A percentile compares a stretch with the other conserved stretches of the same genome.
phyloP scores from a whole-genome alignment of 2,888 invertebrate species.

The Hyalella azteca region DNA sequence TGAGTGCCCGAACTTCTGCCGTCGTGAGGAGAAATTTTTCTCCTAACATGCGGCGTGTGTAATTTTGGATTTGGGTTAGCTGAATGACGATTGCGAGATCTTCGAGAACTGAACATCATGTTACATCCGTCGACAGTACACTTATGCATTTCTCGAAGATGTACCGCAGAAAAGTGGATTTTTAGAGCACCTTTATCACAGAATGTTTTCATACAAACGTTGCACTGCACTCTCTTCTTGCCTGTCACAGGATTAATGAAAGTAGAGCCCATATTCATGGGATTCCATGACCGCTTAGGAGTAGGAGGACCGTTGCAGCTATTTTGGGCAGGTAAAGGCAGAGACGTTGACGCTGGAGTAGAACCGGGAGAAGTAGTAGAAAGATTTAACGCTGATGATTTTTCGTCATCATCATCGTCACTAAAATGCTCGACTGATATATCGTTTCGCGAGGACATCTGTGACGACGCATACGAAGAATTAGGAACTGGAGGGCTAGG shows the following conservation, averaged over 20 bases:
- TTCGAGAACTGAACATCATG: constrained; percentile 98
- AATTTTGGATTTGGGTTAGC: constrained; percentile 98
- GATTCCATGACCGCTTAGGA: constrained; percentile 65
- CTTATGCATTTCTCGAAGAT: constrained; percentile 98
- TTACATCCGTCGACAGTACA: constrained; percentile 98
- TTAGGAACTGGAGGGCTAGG: constrained; percentile 35
- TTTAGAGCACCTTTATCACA: constrained; percentile 99
- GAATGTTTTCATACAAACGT: constrained; percentile 97
- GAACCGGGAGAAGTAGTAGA: constrained; percentile 59
- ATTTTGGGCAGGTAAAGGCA: constrained; percentile 55
- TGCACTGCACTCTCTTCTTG: constrained; percentile 96
- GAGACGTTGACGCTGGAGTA: constrained; percentile 50
- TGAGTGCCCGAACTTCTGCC: constrained; percentile 88
- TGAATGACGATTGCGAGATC: constrained; percentile 94
- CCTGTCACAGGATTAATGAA: constrained; percentile 91
- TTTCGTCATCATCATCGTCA: constrained; percentile 55
- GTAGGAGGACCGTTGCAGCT: constrained; percentile 58
- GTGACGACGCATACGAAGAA: background rate
- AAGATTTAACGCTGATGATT: constrained; percentile 59
- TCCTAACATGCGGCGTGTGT: constrained; percentile 90
- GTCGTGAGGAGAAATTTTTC: constrained; percentile 93
- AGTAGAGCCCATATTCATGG: constrained; percentile 73
- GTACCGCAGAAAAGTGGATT: constrained; percentile 98
- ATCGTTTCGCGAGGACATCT: constrained; percentile 22
- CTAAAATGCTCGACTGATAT: constrained; percentile 46